Evolutionary conservation across 2,113 vertebrate genomes (phyloP).

Genomic region (Cyanistes caeruleus): DNA sequence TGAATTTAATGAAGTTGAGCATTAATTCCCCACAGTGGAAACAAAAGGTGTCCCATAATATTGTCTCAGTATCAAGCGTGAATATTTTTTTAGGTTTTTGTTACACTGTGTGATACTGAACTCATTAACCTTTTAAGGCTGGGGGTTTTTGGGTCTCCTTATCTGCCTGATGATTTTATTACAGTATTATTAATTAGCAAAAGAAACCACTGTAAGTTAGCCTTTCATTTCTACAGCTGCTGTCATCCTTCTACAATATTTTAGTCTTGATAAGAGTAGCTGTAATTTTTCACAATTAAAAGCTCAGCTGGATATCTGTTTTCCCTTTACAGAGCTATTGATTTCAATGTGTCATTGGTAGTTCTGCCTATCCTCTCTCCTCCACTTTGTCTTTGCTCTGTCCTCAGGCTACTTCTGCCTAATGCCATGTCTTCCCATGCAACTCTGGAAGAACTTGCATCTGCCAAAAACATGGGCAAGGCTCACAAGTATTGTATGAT

Average conservation of each 20-base stretch:
- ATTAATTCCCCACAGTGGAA: not conserved
- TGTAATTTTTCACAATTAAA: not conserved
- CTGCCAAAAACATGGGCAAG: not conserved
- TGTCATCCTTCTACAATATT: not conserved
- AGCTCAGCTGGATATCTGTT: not conserved
- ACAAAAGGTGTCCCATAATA: not conserved
- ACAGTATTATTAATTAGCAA: not conserved
- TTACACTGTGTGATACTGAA: not conserved
- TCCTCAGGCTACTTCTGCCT: not conserved
- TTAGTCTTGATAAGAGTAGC: not conserved
- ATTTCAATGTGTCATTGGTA: not conserved
- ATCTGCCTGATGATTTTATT: not conserved
- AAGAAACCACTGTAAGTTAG: not conserved
- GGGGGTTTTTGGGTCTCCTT: not conserved
- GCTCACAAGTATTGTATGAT: not conserved
- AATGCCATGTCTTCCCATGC: not conserved
- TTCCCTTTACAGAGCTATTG: not conserved
- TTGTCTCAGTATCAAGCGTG: not conserved
- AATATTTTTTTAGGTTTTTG: not conserved
- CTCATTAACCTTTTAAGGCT: not conserved
- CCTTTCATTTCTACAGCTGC: not conserved
- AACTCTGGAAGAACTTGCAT: not conserved
- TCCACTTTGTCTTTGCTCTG: not conserved
- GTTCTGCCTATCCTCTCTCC: not conserved
- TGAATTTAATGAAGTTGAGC: not conserved